Evolutionary conservation across 1,140 invertebrate species (phyloP), one percentile per base, ranked within the genome.

Genomic region (Acarapis woodi): DNA sequence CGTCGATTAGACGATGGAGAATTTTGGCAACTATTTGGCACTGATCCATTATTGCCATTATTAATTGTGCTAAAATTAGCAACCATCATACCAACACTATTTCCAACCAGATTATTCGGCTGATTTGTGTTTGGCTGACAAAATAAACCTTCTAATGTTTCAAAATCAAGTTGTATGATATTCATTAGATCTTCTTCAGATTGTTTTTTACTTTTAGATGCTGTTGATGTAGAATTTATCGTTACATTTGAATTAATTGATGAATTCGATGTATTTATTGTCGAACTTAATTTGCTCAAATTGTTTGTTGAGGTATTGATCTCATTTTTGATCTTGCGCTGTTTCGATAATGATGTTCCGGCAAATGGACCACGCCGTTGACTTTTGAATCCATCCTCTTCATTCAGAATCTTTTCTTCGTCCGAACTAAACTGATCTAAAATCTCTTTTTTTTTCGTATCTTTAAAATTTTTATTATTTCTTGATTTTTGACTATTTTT

Each of bases 91-190:
- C 39, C 35, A 2, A 36, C 37, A 3, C 34, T 24, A 26, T 34
- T 40, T 20, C 32, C 35, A 26, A 18, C 3, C 18, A 33, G 34
- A 35, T 33, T 42, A 21, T 23, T 14, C 4, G 23, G 3, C 16
- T 16, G 22, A 18, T 3, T 10, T 14, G 16, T 35, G 19, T n/a
- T 63, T 58, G 80, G 78, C 51, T 78, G 75, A 52, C 79, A 85
- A 52, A 87, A 88, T 2, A 87, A 57, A 1, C 71, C 76, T 54
- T 88, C 82, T 63, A 88, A 78, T 53, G 80, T 76, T 5, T 66
- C 69, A 73, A 79, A 88, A 53, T 87, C 77, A 40, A 85, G 57
- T 45, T 74, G 73, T 53, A 88, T 90, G 41, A 74, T 71, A 49
- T 73, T 75, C 28, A 70, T 72, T 38, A 76, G 63, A 10, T 79